Percentiles rank a stretch among this genome's conserved stretches.
Conservation (phyloP, 1,140 invertebrate species). For the Parasteatoda tepidariorum region DNA sequence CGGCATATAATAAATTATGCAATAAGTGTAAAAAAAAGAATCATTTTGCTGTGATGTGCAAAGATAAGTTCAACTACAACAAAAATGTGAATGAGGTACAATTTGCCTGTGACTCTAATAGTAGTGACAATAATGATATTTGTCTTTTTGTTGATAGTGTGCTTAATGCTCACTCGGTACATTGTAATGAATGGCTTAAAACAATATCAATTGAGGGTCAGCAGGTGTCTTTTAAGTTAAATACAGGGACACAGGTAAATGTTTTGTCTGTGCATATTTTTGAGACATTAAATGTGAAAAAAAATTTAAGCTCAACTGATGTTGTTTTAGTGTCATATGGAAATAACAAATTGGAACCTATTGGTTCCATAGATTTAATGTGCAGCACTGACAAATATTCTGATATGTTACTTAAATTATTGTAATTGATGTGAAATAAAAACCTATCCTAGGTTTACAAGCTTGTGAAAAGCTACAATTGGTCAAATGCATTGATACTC, state of each 20-base stretch:
- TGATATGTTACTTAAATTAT: not conserved
- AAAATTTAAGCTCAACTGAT: slow-evolving; percentile 9
- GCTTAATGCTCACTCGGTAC: not conserved
- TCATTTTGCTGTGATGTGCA: slow-evolving; percentile 15
- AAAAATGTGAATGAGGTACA: not conserved
- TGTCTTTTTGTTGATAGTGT: not conserved
- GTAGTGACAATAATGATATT: not conserved
- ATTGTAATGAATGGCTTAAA: not conserved
- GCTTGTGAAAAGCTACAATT: not conserved
- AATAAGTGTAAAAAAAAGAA: slow-evolving; percentile 8
- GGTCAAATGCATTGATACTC: not conserved
- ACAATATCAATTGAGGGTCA: not conserved
- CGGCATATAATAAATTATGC: slow-evolving; percentile 22
- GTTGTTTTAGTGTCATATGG: slow-evolving; percentile 13
- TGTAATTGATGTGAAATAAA: not conserved
- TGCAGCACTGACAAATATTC: not conserved
- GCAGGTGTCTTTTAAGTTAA: slow-evolving; percentile 30
- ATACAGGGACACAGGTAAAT: slow-evolving; percentile 33
- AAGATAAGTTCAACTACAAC: not conserved
- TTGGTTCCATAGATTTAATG: not conserved
- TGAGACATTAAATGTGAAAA: not conserved
- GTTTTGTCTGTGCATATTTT: slow-evolving; percentile 3
- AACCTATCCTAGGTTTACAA: not conserved
- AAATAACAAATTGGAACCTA: slow-evolving; percentile 10
- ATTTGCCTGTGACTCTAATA: not conserved